phyloP scores from a whole-genome alignment of 2,797 vertebrate genomes.

The Acrossocheilus wenchowensis region DNA sequence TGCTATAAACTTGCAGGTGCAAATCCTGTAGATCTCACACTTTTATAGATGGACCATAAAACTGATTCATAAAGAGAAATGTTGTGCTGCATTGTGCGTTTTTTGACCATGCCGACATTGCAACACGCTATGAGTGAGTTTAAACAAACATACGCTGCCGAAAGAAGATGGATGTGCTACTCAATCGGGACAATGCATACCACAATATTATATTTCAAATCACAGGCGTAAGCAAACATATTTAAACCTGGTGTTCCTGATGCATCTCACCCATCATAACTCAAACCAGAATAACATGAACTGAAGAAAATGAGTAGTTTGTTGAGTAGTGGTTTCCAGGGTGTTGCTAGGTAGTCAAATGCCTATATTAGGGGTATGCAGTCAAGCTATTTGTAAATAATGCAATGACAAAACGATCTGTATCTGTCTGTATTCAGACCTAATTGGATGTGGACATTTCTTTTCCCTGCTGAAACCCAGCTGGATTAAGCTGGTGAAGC shows the following conservation, averaged over 20 bases:
- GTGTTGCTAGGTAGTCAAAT: background rate
- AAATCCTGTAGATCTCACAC: slow-evolving; percentile 47
- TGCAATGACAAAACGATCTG: background rate
- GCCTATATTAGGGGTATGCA: background rate
- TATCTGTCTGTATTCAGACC: background rate
- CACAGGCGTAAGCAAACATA: slow-evolving; percentile 12
- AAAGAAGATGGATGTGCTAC: slow-evolving; percentile 17
- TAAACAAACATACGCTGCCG: slow-evolving; percentile 22
- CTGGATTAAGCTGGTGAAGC: background rate
- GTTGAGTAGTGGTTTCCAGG: background rate
- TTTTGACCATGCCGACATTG: slow-evolving; percentile 37
- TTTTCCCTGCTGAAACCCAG: background rate
- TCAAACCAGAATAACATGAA: background rate
- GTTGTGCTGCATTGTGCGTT: slow-evolving; percentile 50
- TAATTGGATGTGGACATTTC: background rate
- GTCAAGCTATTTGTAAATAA: background rate
- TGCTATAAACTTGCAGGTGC: slow-evolving; percentile 59
- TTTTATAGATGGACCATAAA: slow-evolving; percentile 54
- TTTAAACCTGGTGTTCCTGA: background rate
- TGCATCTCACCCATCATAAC: background rate
- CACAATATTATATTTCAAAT: slow-evolving; percentile 18
- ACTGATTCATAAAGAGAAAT: slow-evolving; percentile 54
- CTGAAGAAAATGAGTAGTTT: background rate
- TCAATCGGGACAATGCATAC: background rate
- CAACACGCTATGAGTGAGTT: slow-evolving; percentile 36